Conservation (phyloP, 2,797 vertebrate genomes). For the Sciurus carolinensis region DNA sequence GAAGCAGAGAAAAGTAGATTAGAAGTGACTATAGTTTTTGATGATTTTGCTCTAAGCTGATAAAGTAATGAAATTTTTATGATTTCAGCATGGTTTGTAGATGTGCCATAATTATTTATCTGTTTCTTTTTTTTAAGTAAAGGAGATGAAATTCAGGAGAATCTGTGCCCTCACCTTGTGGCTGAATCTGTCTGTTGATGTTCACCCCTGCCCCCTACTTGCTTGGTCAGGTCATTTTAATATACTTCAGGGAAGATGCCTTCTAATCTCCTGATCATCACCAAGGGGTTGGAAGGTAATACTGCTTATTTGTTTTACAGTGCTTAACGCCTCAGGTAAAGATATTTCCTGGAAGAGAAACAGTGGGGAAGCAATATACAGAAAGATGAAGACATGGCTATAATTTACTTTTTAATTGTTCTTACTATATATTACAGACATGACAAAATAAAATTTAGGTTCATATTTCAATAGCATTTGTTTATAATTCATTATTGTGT, state of each 20-base stretch:
- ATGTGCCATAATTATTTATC: conserved; percentile 74
- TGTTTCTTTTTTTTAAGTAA: background rate
- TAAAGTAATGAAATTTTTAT: conserved; percentile 78
- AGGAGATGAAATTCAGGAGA: background rate
- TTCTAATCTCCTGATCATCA: background rate
- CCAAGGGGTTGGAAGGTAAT: rapidly evolving
- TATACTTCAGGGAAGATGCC: background rate
- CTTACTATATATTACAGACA: background rate
- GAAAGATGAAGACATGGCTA: background rate
- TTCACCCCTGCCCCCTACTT: background rate
- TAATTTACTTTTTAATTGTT: conserved; percentile 36
- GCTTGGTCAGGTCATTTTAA: background rate
- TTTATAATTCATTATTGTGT: background rate
- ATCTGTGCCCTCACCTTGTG: background rate
- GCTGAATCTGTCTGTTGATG: background rate
- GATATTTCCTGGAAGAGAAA: background rate
- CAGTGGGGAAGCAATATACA: background rate
- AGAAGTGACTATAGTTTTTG: conserved; percentile 77
- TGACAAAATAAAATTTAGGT: background rate
- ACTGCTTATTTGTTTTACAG: background rate
- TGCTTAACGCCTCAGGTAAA: background rate
- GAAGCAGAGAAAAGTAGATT: conserved; percentile 77
- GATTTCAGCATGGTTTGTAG: conserved; percentile 71
- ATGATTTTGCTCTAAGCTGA: conserved; percentile 83
- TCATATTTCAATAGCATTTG: background rate